Base-by-base conservation (phyloP, 2,113 vertebrate species). In the Ailuropoda melanoleuca region DNA sequence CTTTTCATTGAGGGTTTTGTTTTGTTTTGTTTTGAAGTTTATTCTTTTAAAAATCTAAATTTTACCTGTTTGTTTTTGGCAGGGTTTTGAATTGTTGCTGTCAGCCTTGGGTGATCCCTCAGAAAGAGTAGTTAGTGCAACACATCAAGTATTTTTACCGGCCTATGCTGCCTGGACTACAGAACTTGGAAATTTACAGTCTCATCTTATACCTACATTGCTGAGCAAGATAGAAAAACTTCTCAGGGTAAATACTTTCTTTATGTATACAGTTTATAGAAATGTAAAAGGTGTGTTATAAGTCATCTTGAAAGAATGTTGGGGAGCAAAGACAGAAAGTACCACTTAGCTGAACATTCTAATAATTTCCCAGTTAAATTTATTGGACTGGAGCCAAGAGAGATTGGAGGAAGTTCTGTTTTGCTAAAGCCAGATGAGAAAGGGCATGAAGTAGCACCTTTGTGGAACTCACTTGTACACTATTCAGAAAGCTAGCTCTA, bases 91-190 rank as follows among this genome's bases (percentile, higher is more conserved):
- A 98, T 98, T 99, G 82, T 99, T 99, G 98, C 99, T 99, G 95
- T 99, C 99, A 43, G 99, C 99, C 29, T 98, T 99, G 93, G 99
- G 99, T 37, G 99, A 99, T 94, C 99, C 99, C 48, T 99, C 99
- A 29, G 99, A 99, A 98, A 98, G 99, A 95, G 99, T 99, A 81
- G 99, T 99, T 98, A 99, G 98, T 98, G 99, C 99, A 75, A 99
- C 99, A 55, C 99, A 99, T 98, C 99, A 99, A 98, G 99, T 99
- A 31, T 99, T 99, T 98, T 99, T 99, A 97, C 99, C 99, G 89
- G 99, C 99, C 64, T 99, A 99, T 1, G 99, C 99, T 97, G 99
- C 99, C 82, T 99, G 99, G 99, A 99, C 99, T 66, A 99, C 99
- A 95, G 99, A 99, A 98, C 98, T 99, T 95, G 99, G 99, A 92